phyloP scores from a whole-genome alignment of 1,140 invertebrate genomes.

The Vanessa tameamea region DNA sequence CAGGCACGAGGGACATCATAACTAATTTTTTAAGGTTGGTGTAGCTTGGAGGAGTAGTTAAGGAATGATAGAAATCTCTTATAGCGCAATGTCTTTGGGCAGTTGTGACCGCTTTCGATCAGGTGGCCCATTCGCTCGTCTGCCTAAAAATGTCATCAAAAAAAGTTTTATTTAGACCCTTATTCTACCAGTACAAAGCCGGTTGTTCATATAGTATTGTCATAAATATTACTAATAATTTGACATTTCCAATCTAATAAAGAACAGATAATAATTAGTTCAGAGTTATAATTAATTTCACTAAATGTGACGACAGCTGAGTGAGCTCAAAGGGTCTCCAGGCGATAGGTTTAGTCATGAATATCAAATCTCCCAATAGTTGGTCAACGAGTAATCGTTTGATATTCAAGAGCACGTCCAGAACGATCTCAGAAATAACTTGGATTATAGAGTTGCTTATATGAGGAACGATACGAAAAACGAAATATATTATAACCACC shows the following conservation, averaged over 20 bases:
- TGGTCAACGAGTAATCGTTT: constrained; percentile 5
- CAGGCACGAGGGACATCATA: too few relatives aligned
- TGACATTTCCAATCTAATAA: neutral
- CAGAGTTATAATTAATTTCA: constrained; percentile 1
- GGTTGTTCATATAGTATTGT: too few relatives aligned
- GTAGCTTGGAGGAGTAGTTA: too few relatives aligned
- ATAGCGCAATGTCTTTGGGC: too few relatives aligned
- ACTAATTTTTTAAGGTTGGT: too few relatives aligned
- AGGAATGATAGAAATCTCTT: too few relatives aligned
- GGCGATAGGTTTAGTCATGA: constrained; percentile 2
- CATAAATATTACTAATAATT: neutral
- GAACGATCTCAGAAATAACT: neutral
- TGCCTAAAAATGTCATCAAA: too few relatives aligned
- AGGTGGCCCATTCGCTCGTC: too few relatives aligned
- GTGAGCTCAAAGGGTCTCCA: constrained; percentile 3
- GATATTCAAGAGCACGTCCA: constrained; percentile 18
- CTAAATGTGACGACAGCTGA: constrained; percentile 15
- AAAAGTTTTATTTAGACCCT: too few relatives aligned
- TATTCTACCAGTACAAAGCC: too few relatives aligned
- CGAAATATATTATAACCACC: neutral
- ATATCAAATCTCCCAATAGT: constrained; percentile 16
- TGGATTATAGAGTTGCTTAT: constrained; percentile 1
- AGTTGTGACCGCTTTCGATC: too few relatives aligned
- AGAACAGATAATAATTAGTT: neutral
- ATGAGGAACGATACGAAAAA: neutral